Conservation (phyloP, 2,888 invertebrate species). For the Sisyra nigra region DNA sequence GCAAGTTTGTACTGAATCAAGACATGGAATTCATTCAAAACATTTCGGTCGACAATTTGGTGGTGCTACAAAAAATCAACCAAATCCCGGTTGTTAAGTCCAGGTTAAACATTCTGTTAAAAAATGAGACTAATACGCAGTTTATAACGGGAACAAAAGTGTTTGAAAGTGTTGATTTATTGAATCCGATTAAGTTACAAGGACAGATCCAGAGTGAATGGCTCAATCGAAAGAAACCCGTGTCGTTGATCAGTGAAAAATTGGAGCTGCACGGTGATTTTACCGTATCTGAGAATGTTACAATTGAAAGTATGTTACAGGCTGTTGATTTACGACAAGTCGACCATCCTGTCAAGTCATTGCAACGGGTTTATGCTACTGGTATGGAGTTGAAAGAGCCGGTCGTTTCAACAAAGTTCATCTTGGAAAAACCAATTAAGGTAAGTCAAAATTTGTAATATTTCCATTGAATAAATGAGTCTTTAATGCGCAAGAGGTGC, state of each 20-base stretch:
- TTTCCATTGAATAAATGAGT: too few relatives aligned
- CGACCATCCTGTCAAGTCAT: slow-evolving; percentile 16
- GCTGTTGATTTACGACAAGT: slow-evolving; percentile 20
- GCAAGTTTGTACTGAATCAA: slow-evolving; percentile 27
- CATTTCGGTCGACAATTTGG: slow-evolving; percentile 24
- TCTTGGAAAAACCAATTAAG: slow-evolving; percentile 22
- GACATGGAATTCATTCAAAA: slow-evolving; percentile 27
- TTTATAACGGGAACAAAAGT: slow-evolving; percentile 27
- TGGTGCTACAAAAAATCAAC: slow-evolving; percentile 28
- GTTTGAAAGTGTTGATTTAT: slow-evolving; percentile 27
- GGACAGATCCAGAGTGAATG: slow-evolving; percentile 29
- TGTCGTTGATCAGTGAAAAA: slow-evolving; percentile 26
- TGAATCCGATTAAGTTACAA: slow-evolving; percentile 27
- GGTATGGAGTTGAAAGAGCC: slow-evolving; percentile 22
- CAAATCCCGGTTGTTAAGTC: slow-evolving; percentile 28
- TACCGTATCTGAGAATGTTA: slow-evolving; percentile 29
- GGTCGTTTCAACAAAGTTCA: slow-evolving; percentile 22
- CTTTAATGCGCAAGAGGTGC: too few relatives aligned
- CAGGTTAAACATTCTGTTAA: slow-evolving; percentile 29
- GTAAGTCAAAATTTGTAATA: slow-evolving; percentile 20
- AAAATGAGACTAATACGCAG: slow-evolving; percentile 25
- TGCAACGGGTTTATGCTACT: slow-evolving; percentile 20
- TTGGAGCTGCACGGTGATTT: slow-evolving; percentile 27
- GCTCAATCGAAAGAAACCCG: slow-evolving; percentile 27
- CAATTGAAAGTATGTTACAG: slow-evolving; percentile 25